Percentiles rank a stretch among this genome's conserved stretches.
Conservation (phyloP, 2,797 vertebrate species). For the Enteromius argenteus region DNA sequence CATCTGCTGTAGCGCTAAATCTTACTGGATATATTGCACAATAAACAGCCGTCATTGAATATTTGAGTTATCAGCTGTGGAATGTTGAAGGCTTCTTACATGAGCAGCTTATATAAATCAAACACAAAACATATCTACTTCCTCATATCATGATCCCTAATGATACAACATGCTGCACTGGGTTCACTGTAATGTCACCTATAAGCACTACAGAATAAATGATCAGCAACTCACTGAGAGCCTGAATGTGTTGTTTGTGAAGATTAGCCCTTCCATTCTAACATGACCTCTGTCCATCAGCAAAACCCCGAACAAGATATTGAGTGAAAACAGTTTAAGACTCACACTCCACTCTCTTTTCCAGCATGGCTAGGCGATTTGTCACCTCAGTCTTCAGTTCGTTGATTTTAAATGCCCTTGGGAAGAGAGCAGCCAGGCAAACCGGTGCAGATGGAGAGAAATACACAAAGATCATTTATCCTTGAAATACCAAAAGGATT, state of each 20-base stretch:
- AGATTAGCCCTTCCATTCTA: neutral
- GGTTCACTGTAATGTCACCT: neutral
- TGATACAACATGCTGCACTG: neutral
- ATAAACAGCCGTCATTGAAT: constrained; percentile 37
- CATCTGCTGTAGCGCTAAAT: constrained; percentile 47
- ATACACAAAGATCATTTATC: constrained; percentile 26
- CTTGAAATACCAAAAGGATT: constrained; percentile 14
- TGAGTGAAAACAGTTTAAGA: constrained; percentile 37
- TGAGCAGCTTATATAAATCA: constrained; percentile 50
- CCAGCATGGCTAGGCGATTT: constrained; percentile 89
- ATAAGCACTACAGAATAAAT: neutral
- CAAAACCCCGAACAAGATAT: neutral
- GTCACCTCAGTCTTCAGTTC: constrained; percentile 92
- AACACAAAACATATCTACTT: constrained; percentile 48
- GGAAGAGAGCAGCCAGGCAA: constrained; percentile 25
- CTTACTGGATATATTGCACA: constrained; percentile 15
- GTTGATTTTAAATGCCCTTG: constrained; percentile 91
- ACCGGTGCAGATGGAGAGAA: constrained; percentile 15
- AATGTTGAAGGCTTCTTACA: constrained; percentile 4
- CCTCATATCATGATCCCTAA: constrained; percentile 27
- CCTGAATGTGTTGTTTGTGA: neutral
- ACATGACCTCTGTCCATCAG: neutral
- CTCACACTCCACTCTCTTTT: constrained; percentile 93
- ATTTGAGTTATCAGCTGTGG: constrained; percentile 31
- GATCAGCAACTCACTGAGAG: neutral